phyloP scores from a whole-genome alignment of 2,113 vertebrate species.

The Panurus biarmicus region DNA sequence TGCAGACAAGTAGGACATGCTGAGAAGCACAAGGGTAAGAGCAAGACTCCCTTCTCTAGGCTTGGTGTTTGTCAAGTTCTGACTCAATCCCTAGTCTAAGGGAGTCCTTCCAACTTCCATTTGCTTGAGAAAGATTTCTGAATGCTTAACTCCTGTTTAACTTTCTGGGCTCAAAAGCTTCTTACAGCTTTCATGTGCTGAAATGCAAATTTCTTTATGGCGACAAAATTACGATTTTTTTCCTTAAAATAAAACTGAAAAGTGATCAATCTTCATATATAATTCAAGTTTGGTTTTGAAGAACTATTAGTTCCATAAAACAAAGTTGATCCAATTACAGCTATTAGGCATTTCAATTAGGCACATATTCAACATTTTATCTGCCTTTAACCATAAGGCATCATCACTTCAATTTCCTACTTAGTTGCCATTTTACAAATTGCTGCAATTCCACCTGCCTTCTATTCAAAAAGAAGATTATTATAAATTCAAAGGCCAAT shows the following conservation, averaged over 20 bases:
- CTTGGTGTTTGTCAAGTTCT: background rate
- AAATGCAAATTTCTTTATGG: background rate
- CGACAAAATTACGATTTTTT: background rate
- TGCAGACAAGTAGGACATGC: background rate
- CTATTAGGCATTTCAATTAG: background rate
- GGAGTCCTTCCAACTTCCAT: background rate
- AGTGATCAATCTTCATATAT: background rate
- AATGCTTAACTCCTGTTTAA: background rate
- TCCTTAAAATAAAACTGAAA: background rate
- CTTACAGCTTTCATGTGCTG: background rate
- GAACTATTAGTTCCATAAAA: background rate
- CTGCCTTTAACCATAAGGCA: background rate
- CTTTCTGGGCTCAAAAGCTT: background rate
- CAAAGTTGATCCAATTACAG: background rate
- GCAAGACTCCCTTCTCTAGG: background rate
- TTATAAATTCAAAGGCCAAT: slow-evolving; percentile 1
- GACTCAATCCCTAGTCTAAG: background rate
- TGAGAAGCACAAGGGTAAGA: background rate
- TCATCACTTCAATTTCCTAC: background rate
- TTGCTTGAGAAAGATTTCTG: background rate
- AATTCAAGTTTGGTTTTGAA: background rate
- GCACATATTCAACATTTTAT: background rate
- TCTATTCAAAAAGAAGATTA: background rate
- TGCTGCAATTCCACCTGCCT: slow-evolving; percentile 14
- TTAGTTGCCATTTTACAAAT: slow-evolving; percentile 10